These are phyloP conservation scores for Piaya cayana DNA, from an alignment of 2,113 vertebrate genomes.

Conservation along the genomic window DNA sequence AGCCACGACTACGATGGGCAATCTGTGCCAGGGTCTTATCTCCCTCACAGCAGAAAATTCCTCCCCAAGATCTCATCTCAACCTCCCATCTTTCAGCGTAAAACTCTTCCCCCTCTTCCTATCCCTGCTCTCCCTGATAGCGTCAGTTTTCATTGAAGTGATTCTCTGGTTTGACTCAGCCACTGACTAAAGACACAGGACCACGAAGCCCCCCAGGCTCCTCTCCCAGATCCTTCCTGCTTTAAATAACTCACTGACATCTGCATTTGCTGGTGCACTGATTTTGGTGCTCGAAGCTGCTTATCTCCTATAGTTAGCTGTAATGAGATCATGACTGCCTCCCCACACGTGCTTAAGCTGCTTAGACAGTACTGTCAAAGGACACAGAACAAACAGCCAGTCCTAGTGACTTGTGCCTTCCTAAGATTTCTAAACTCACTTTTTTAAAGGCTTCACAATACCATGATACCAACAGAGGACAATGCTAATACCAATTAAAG, in stretches of 20 bases:
- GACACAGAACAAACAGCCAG: slow-evolving; percentile 30
- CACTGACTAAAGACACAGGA: background rate
- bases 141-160: background rate
- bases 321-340: slow-evolving; percentile 56
- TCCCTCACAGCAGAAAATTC: too few species aligned
- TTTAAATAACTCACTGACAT: slow-evolving; percentile 63
- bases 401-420: background rate
- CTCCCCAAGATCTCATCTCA: too few species aligned
- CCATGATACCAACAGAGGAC: background rate
- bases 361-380: slow-evolving; percentile 50
- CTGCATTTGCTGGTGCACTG: slow-evolving; percentile 10
- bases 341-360: slow-evolving; percentile 52
- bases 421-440: background rate
- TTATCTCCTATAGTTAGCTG: slow-evolving; percentile 48
- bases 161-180: background rate
- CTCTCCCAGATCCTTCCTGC: slow-evolving; percentile 45
- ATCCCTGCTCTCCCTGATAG: too few species aligned
- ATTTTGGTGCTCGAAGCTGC: slow-evolving; percentile 50
- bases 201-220: background rate
- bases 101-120: too few species aligned
- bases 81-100: too few species aligned
- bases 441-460: background rate
- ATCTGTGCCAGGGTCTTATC: too few species aligned
- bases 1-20: too few species aligned
- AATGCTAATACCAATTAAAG: background rate